phyloP scores from a whole-genome alignment of 2,797 vertebrate genomes.

The Scyliorhinus canicula region DNA sequence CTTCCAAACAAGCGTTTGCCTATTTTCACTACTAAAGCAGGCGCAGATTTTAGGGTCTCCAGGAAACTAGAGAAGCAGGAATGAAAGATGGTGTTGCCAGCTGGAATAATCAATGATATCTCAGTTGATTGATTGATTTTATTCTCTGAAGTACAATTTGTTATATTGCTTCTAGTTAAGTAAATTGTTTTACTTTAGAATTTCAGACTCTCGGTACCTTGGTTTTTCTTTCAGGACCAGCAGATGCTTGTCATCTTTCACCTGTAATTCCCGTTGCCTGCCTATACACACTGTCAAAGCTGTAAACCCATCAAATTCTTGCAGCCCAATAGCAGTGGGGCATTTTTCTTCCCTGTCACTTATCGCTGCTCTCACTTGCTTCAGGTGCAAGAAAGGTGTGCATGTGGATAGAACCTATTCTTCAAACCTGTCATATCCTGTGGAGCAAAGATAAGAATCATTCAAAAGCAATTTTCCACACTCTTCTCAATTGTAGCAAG shows the following conservation, averaged over 20 bases:
- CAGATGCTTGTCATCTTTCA: conserved; percentile 13
- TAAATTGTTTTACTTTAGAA: not conserved
- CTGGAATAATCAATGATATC: not conserved
- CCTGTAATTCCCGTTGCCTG: conserved; percentile 31
- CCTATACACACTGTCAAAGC: conserved; percentile 24
- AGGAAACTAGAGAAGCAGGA: not conserved
- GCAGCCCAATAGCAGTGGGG: conserved; percentile 24
- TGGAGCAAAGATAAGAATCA: conserved; percentile 26
- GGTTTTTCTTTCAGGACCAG: conserved; percentile 17
- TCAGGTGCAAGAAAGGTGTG: conserved; percentile 28
- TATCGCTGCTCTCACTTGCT: conserved; percentile 24
- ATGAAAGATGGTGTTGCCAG: not conserved
- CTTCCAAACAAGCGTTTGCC: not conserved
- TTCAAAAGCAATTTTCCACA: conserved; percentile 34
- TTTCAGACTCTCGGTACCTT: not conserved
- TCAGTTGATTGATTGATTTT: not conserved
- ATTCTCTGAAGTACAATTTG: conserved; percentile 22
- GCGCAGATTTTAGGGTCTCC: not conserved
- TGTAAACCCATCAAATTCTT: conserved; percentile 21
- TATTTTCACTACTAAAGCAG: not conserved
- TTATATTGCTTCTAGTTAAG: not conserved
- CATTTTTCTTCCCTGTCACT: conserved; percentile 32
- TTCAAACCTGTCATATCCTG: conserved; percentile 28
- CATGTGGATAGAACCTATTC: conserved; percentile 33
- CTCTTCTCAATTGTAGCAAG: not conserved